These are phyloP conservation scores for Eucidaris tribuloides DNA, from an alignment of 35 echinoderm and acorn worm genomes.

Conservation along the genomic window DNA sequence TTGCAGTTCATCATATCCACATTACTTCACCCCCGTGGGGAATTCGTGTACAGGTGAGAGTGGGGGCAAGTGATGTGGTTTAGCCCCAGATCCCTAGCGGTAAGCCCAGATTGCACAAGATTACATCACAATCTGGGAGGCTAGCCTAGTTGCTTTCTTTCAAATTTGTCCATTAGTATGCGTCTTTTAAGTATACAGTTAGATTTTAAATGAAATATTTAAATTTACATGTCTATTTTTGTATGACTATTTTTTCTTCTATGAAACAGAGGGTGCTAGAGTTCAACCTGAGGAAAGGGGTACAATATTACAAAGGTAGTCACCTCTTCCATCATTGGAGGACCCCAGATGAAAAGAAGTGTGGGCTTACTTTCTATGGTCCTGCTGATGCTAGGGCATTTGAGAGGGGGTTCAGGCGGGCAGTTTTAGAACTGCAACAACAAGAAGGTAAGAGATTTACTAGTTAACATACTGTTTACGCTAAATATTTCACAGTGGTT, in stretches of 20 bases:
- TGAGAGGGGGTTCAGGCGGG: constrained; percentile 74
- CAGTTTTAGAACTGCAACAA: constrained; percentile 72
- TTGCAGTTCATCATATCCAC: too few relatives aligned
- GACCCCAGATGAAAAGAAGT: constrained; percentile 82
- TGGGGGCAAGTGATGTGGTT: too few relatives aligned
- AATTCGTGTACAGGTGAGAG: too few relatives aligned
- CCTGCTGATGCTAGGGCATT: constrained; percentile 90
- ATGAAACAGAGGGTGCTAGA: constrained; percentile 78
- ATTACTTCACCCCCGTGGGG: too few relatives aligned
- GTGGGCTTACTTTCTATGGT: constrained; percentile 82
- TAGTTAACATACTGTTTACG: too few relatives aligned
- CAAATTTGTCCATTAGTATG: not conserved
- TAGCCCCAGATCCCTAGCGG: too few relatives aligned
- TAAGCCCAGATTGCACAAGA: too few relatives aligned
- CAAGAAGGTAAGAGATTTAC: constrained; percentile 64
- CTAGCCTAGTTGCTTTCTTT: too few relatives aligned
- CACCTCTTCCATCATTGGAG: constrained; percentile 94
- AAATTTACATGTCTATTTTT: not conserved
- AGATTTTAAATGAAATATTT: too few relatives aligned
- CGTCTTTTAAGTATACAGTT: not conserved
- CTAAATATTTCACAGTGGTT: too few relatives aligned
- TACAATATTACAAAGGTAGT: constrained; percentile 76
- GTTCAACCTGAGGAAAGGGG: constrained; percentile 64
- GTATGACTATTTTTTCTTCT: constrained; percentile 11
- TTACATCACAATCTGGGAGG: too few relatives aligned